Conservation (phyloP, 2,113 vertebrate genomes). For the Zosterops japonicus region DNA sequence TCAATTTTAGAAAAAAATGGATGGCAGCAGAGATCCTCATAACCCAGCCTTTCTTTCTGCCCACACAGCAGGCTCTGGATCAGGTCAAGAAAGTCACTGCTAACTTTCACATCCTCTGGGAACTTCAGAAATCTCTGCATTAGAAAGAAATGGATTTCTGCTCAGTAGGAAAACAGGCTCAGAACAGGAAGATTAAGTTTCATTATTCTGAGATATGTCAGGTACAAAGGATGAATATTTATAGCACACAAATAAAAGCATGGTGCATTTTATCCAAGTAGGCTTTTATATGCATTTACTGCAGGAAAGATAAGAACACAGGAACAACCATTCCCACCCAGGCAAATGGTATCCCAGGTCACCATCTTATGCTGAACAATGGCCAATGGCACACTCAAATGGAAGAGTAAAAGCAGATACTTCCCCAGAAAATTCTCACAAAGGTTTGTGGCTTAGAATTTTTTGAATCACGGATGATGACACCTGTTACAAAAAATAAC, state of each 20-base stretch:
- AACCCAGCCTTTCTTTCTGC: conserved; percentile 85
- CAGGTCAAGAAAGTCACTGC: conserved; percentile 85
- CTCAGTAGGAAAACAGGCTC: not conserved
- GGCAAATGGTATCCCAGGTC: not conserved
- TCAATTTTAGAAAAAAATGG: conserved; percentile 88
- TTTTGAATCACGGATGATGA: not conserved
- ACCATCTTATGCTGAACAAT: not conserved
- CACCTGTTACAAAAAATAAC: not conserved
- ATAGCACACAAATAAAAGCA: not conserved
- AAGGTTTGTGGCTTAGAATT: not conserved
- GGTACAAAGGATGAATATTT: not conserved
- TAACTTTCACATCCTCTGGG: conserved; percentile 85
- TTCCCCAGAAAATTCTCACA: not conserved
- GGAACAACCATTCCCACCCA: not conserved
- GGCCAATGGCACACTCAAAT: not conserved
- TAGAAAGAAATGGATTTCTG: conserved; percentile 40
- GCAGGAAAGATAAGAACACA: not conserved
- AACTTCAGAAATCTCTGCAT: conserved; percentile 88
- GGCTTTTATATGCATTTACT: not conserved
- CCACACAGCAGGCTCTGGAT: conserved; percentile 89
- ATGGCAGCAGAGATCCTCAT: conserved; percentile 90
- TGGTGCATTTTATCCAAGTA: not conserved
- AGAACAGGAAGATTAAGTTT: not conserved
- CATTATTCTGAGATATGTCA: not conserved
- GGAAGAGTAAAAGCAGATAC: not conserved